Evolutionary conservation across 1,140 invertebrate genomes (phyloP).

Genomic region (Anoplolepis gracilipes): DNA sequence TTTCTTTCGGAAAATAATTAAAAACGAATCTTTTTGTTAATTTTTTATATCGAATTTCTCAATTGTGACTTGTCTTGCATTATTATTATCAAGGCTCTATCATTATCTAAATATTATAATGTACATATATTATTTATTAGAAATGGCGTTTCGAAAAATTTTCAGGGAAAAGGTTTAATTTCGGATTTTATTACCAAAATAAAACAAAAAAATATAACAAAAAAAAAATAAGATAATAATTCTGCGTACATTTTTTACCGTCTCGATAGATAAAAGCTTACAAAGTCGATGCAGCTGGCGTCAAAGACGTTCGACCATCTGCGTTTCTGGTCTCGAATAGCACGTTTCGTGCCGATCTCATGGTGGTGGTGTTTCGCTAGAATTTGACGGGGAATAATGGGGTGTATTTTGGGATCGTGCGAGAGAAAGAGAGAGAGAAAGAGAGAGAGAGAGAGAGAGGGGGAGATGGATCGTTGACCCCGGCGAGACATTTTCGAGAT

Average conservation of each 20-base stretch:
- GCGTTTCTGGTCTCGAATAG: not conserved
- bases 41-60: not conserved
- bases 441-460: no score
- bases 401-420: slow-evolving; percentile 51
- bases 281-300: not conserved
- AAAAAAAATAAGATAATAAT: not conserved
- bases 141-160: not conserved
- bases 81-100: not conserved
- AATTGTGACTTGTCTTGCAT: not conserved
- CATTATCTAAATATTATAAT: not conserved
- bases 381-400: slow-evolving; percentile 51
- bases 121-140: not conserved
- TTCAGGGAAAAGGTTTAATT: not conserved
- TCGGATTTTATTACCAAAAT: not conserved
- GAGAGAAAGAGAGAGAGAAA: no score
- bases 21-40: not conserved
- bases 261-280: not conserved
- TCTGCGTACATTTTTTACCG: not conserved
- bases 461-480: slow-evolving; percentile 38
- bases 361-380: not conserved
- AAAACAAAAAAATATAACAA: no score
- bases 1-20: not conserved
- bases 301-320: not conserved
- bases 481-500: slow-evolving; percentile 39
- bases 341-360: not conserved